Base-by-base conservation (phyloP, 2,113 vertebrate species). In the Rhabdomys dilectus region DNA sequence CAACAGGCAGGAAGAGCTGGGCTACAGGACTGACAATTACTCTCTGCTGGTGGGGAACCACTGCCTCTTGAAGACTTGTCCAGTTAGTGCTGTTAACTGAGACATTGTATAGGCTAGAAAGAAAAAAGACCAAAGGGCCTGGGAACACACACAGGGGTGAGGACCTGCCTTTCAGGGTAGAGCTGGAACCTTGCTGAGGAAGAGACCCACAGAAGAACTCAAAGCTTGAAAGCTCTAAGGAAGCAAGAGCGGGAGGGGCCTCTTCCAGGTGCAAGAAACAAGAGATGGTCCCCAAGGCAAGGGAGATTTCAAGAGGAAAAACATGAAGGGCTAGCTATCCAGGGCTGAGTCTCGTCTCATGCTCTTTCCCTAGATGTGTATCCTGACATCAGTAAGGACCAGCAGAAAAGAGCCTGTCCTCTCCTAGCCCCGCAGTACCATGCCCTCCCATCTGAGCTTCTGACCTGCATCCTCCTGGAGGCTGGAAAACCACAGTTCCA, bases 401-500 rank as follows among this genome's bases (percentile, higher is more conserved):
- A 77, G 19, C n/a, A 51, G 21, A 39, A 68, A 24, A 39, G 34
- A 39, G 4, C 29, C 48, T 19, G 13, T 17, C 42, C 73, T 77
- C 45, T 45, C 68, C 53, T 0, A 6, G 70, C 13, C 72, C 53
- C 21, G 2, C 22, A 68, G 31, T 34, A 64, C 66, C 48, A 3
- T 15, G 31, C 34, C 39, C 13, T 93, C 56, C 91, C 92, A 19
- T 16, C 13, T 5, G 26, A 1, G 17, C 13, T 60, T 92, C 97
- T 97, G 97, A 99, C 99, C 99, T 97, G 98, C 98, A 98, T 99
- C 99, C 62, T 98, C 99, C 97, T 99, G 99, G 95, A 99, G 98
- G 85, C 99, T 99, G 75, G 99, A 99, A 92, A 99, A 98, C 99
- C 99, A 99, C 96, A 99, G 96, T 93, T 99, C 99, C 96, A 99